Conservation (phyloP, 2,113 vertebrate species). For the Agelaius phoeniceus region DNA sequence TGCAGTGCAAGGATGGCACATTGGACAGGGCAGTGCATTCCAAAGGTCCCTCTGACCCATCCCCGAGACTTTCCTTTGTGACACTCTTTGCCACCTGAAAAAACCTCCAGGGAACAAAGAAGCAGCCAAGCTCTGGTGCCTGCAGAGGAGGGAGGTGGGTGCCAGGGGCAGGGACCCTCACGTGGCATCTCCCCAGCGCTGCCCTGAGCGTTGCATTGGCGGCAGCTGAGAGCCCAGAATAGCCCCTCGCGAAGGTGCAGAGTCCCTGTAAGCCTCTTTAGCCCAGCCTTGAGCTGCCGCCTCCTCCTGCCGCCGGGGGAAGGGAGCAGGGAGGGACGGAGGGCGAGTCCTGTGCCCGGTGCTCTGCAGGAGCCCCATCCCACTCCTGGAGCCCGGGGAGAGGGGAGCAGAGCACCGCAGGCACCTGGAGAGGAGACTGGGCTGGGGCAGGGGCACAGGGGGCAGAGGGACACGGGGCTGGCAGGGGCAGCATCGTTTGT, state of each 20-base stretch:
- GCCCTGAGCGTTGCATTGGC: background rate
- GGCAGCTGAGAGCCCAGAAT: background rate
- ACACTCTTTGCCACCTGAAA: background rate
- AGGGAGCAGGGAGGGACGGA: background rate
- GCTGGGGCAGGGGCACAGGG: background rate
- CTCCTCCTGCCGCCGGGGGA: background rate
- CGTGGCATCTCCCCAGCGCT: background rate
- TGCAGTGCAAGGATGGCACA: background rate
- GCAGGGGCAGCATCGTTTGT: accelerated
- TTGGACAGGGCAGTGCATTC: background rate
- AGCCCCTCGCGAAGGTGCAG: background rate
- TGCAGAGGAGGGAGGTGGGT: background rate
- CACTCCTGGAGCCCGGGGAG: background rate
- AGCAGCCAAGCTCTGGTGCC: background rate
- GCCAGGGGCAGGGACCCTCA: background rate
- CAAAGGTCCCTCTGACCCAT: background rate
- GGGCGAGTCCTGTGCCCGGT: accelerated
- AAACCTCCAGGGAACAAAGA: background rate
- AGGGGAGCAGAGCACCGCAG: background rate
- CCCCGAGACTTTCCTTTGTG: background rate
- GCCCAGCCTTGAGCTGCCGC: background rate
- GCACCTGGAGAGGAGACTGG: background rate
- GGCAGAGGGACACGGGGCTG: background rate
- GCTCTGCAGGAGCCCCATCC: background rate
- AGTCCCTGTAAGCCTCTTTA: conserved; percentile 26